Evolutionary conservation across 2,113 vertebrate species (phyloP), one percentile per base, ranked within the genome.

Genomic region (Vombatus ursinus): DNA sequence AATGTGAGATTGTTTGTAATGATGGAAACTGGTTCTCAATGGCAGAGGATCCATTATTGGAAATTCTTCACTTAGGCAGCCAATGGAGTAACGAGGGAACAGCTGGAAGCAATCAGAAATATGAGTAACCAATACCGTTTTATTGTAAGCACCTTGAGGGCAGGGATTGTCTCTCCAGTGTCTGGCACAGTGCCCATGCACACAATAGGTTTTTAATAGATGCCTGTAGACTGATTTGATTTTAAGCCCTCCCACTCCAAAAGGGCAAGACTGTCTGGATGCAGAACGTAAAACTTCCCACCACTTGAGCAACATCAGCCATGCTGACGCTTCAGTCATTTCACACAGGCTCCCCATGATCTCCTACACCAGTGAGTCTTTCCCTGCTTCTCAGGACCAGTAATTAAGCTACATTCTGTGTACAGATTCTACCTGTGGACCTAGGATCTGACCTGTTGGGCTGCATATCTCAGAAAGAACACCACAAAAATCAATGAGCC

Each of bases 321-420:
- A 19, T 28, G 37, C 44, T 0, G 31, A 90, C n/a, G 93, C 4
- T 37, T 90, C 26, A n/a, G 53, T 37, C n/a, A 51, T 37, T 28
- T 57, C 23, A 8, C 68, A 44, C 57, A 91, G 52, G 57, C 49
- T 84, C 12, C 28, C 0, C 24, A 50, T 11, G 84, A 92, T 6
- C 52, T 11, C 44, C 68, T 91, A 31, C 24, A 26, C 16, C 9
- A 12, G 26, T 3, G 37, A 44, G 49, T 31, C 91, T 25, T 68
- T 54, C 49, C 23, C 28, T 61, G 49, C 31, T 44, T 52, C 57
- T 51, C 16, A 51, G 19, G 37, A 44, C 1, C 19, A 84, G n/a
- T 44, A 44, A 12, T 0, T 3, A 68, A 50, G 61, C 6, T 53
- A n/a, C 0, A 91, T n/a, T 47, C 28, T 0, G 0, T 52, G 92